Base-by-base conservation (phyloP, 2,888 invertebrate genomes). In the Erpobdella octoculata region DNA sequence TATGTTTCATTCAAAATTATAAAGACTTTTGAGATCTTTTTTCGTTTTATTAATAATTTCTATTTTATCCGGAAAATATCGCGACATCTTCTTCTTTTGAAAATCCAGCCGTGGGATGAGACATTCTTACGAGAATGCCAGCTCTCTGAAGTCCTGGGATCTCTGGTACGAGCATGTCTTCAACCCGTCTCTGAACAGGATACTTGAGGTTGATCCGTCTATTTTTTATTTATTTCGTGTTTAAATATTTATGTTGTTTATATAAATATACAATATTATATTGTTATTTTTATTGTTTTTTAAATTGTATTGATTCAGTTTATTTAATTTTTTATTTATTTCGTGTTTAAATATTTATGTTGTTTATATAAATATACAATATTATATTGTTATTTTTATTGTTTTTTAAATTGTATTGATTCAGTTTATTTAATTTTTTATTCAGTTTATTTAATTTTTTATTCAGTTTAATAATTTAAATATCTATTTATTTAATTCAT, bases 111-210 rank as follows among this genome's bases (percentile, higher is more conserved):
- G 46, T 2, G 8, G 3, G 18, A 18, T 4, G 0, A 48, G 21
- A 9, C n/a, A 28, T 31, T 69, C 69, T 15, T 69, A 58, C 58
- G 1, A 21, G 58, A 69, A 69, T 21, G 21, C 58, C n/a, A 69
- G 35, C 8, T 31, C 41, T 2, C 33, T 69, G 58, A 48, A 46
- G 12, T 35, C 41, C n/a, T 69, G 69, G 69, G 69, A 69, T 36
- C 5, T 9, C 5, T 69, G 69, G 69, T 69, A 35, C 58, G 6
- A 18, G 25, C 12, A 21, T 0, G 31, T 58, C 12, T 69, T 69
- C 25, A n/a, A 1, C n/a, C 67, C 67, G 12, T 67, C 67, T 4
- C 1, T 67, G 1, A 8, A 41, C 5, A 6, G 21, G 1, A 53
- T 53, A 28, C 1, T 53, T 28, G 53, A 53, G 53, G 53, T 53